These are phyloP conservation scores for Fragum sueziense DNA, from an alignment of 2,888 invertebrate genomes.

Conservation along the genomic window DNA sequence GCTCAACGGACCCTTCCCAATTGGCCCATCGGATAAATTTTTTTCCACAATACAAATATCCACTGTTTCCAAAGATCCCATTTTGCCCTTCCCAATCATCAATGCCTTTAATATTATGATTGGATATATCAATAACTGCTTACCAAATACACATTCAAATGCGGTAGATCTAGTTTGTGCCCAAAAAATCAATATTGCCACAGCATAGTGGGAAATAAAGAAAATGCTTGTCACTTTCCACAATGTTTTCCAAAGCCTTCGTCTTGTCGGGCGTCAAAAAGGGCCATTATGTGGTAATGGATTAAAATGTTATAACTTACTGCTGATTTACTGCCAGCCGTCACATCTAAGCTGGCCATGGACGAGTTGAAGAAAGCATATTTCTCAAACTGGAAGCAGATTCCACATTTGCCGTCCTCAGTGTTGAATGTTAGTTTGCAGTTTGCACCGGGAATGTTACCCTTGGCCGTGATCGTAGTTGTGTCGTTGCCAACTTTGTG, in stretches of 20 bases:
- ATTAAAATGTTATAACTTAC: too few species aligned
- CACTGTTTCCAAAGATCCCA: too few species aligned
- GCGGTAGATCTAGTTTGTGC: too few species aligned
- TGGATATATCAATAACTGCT: not conserved
- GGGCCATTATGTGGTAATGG: too few species aligned
- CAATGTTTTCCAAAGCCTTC: not conserved
- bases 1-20: too few species aligned
- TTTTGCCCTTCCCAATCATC: too few species aligned
- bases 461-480: constrained; percentile 18
- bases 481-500: not conserved
- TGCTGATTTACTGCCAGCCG: not conserved
- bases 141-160: not conserved
- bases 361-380: constrained; percentile 35
- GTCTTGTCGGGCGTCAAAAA: not conserved
- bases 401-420: not conserved
- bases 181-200: not conserved
- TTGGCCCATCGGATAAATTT: too few species aligned
- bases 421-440: constrained; percentile 28
- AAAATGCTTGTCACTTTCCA: not conserved
- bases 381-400: constrained; percentile 45
- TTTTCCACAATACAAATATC: too few species aligned
- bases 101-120: too few species aligned
- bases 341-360: constrained; percentile 14
- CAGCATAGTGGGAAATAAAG: too few species aligned
- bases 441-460: constrained; percentile 17